Evolutionary conservation across 2,888 invertebrate species (phyloP).

Genomic region (Ligdia adustata): DNA sequence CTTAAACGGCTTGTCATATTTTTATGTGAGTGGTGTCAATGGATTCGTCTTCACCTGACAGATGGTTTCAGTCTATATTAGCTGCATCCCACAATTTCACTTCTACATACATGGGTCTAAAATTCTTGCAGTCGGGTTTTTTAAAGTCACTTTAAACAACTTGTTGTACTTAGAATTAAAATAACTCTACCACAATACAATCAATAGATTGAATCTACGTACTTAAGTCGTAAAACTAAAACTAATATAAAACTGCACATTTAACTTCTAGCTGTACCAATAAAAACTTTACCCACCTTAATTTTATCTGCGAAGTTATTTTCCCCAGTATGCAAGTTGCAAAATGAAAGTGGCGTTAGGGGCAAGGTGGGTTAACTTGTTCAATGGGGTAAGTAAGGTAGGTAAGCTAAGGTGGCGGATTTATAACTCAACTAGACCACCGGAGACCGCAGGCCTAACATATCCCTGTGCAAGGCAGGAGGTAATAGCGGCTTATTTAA

Average conservation of each 20-base stretch:
- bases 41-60: no score
- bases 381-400: conserved; percentile 32
- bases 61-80: no score
- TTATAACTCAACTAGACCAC: conserved; percentile 45
- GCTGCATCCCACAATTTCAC: no score
- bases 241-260: neutral
- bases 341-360: conserved; percentile 36
- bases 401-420: conserved; percentile 44
- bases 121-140: no score
- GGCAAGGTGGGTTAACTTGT: conserved; percentile 37
- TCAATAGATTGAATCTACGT: no score
- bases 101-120: no score
- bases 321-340: conserved; percentile 29
- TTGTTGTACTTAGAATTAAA: no score
- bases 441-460: conserved; percentile 36
- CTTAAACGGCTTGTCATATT: no score
- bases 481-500: conserved; percentile 25
- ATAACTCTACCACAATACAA: no score
- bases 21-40: no score
- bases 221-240: no score
- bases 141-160: no score
- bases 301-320: conserved; percentile 18
- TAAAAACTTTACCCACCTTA: conserved; percentile 10
- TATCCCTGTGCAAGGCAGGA: conserved; percentile 7
- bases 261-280: conserved; percentile 11